Evolutionary conservation across 2,888 invertebrate genomes (phyloP), one percentile per base, ranked within the genome.

Genomic region (Parnassius orleans): DNA sequence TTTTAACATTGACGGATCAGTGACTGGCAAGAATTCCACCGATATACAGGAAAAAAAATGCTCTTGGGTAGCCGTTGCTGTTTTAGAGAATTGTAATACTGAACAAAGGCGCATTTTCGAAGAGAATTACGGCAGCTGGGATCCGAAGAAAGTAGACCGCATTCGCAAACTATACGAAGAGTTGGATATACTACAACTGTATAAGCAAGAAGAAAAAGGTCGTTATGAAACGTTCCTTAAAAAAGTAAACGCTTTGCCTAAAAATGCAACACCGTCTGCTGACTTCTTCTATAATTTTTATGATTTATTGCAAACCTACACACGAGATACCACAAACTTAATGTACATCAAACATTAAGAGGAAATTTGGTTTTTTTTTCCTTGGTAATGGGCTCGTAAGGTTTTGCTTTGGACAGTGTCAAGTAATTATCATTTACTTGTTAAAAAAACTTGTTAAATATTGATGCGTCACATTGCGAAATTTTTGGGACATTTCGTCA

Each of bases 41-140:
- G 98, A 99, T 77, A 98, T 99, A 71, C 93, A 95, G 79, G 97
- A 98, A 75, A 97, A 97, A 52, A 98, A 98, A 86, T 98, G 98
- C 82, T 94, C 96, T 0, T 99, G 98, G 98, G 86, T 98, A 53
- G 94, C 96, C 1, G 96, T 97, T 1, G 94, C 95, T 12, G 97
- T 96, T 50, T 91, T 98, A 68, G 94, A 96, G 81, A 92, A 94
- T 55, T 95, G 95, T 12, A 94, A 91, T 60, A 86, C 93, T 0
- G 87, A 92, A 5, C 96, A 97, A 74, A 92, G 92, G 63, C 62
- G 68, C 3, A 74, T 80, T 46, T 74, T 74, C 54, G 84, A 93
- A 71, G 93, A 95, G 67, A 94, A 95, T 81, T 97, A 97, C 76
- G 96, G 96, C 0, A 79, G 78, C 58, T 81, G 90, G 60, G 94